phyloP scores from a whole-genome alignment of 2,797 vertebrate genomes.

The Leptoclinus maculatus region DNA sequence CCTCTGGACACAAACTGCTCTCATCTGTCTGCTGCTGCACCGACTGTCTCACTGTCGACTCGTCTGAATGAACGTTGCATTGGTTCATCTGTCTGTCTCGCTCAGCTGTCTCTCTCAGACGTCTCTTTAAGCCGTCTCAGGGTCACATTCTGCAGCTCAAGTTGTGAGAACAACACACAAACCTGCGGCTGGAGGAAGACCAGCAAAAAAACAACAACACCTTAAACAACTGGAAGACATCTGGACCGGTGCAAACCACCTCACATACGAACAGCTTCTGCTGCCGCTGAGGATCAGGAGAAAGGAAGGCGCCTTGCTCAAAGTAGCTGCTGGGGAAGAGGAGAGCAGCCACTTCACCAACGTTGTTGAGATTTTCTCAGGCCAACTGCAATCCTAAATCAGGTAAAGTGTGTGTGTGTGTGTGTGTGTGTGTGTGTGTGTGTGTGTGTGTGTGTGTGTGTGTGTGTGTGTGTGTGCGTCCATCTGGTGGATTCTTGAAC shows the following conservation, averaged over 20 bases:
- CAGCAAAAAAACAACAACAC: neutral
- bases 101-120: too few relatives aligned
- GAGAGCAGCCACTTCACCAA: neutral
- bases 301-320: conserved; percentile 32
- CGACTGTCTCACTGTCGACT: neutral
- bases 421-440: too few relatives aligned
- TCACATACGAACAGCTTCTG: neutral
- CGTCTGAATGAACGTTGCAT: neutral
- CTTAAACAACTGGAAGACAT: neutral
- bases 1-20: conserved; percentile 47
- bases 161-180: neutral
- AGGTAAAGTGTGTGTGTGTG: conserved; percentile 40
- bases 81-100: neutral
- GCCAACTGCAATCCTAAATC: neutral
- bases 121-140: neutral
- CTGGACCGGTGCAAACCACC: neutral
- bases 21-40: conserved; percentile 22
- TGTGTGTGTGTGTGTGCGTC: neutral
- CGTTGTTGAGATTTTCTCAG: neutral
- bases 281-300: conserved; percentile 1
- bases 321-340: conserved; percentile 20
- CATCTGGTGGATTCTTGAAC: neutral
- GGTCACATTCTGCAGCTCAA: neutral
- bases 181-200: neutral
- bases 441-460: neutral